Evolutionary conservation across 37 sponge, comb jelly and placozoan genomes (phyloP), one percentile per base, ranked within the genome.

Genomic region (Eunapius fragilis): DNA sequence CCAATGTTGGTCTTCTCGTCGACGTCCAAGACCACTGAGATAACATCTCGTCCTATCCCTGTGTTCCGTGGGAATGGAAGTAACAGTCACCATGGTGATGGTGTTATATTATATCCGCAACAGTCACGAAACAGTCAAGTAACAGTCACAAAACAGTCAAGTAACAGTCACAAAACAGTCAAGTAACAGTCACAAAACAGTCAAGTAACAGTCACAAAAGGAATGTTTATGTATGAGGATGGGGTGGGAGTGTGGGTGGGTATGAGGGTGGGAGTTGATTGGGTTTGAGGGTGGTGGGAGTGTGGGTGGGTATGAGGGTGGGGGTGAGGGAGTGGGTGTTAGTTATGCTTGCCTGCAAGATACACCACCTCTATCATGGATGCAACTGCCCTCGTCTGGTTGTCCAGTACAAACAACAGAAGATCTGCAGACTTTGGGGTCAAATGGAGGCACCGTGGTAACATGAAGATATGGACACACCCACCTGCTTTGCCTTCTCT

Each of bases 301-400:
- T 75, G 76, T 75, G 35, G 3, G 35, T 75, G 35, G 10, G 31
- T 17, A 70, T 28, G 28, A 12, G 26, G 5, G 71, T 30, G 30
- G 47, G 3, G 5, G 30, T 71, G 78, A 6, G 78, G 19, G 47
- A 23, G 3, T n/a, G 28, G 48, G 69, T 31, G 70, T 67, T 35
- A 47, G 41, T 6, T 32, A 32, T 37, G 31, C 34, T 80, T 45
- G 81, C 97, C 95, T 25, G 82, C 83, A 32, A 95, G 69, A 48
- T 91, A 93, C 4, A 87, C 91, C 0, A 89, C 81, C 76, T 97
- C 98, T 45, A 97, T 89, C 86, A 97, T 89, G 14, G 95, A 95
- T 2, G 98, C 87, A 0, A 95, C 77, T 6, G 93, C 98, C 68
- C 98, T 36, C 3, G 98, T 97, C 73, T 91, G 87, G 80, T 90